These are phyloP conservation scores for Diarsia dahlii DNA, from an alignment of 2,888 invertebrate genomes.

Conservation along the genomic window DNA sequence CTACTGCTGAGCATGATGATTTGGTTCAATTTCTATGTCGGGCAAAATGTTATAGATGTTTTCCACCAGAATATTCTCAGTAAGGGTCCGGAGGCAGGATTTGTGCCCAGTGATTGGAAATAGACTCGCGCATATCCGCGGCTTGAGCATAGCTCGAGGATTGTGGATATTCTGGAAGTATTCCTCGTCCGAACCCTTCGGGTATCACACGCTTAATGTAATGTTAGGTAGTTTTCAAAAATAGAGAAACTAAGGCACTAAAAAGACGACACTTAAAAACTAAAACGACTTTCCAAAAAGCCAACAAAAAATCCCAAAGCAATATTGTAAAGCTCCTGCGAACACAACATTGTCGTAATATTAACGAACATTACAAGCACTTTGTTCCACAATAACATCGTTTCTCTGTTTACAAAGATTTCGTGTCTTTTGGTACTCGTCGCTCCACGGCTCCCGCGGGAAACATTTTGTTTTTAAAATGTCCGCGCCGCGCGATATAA, in stretches of 20 bases:
- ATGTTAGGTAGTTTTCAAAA: neutral
- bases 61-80: too few relatives aligned
- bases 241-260: too few relatives aligned
- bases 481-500: conserved; percentile 45
- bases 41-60: too few relatives aligned
- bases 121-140: too few relatives aligned
- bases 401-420: conserved; percentile 24
- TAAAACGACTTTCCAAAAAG: neutral
- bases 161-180: neutral
- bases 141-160: neutral
- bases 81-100: too few relatives aligned
- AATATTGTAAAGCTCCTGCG: conserved; percentile 7
- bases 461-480: conserved; percentile 54
- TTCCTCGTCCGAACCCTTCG: too few relatives aligned
- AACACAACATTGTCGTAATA: conserved; percentile 35
- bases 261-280: neutral
- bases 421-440: neutral
- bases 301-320: neutral
- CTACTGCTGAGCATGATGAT: neutral
- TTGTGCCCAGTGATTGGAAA: too few relatives aligned
- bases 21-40: too few relatives aligned
- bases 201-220: neutral
- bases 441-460: conserved; percentile 37
- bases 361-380: conserved; percentile 49
- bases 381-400: conserved; percentile 43